phyloP scores from a whole-genome alignment of 1,140 invertebrate species.

The Scaptomyza pallida region DNA sequence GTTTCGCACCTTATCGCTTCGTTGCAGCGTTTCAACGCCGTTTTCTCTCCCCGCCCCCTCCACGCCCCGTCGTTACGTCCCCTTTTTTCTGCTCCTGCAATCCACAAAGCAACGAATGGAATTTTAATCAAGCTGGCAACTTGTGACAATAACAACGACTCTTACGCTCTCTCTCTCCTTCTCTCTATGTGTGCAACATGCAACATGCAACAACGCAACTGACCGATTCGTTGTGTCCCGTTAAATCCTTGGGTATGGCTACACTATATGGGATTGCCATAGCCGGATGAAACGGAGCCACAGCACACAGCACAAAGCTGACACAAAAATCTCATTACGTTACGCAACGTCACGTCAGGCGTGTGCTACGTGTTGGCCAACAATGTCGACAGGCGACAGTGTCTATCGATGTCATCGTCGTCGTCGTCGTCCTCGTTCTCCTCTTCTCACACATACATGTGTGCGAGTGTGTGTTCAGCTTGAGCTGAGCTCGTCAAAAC shows the following conservation, averaged over 20 bases:
- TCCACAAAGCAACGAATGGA: constrained; percentile 15
- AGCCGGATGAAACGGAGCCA: background rate
- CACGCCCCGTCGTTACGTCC: too few species aligned
- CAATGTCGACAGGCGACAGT: constrained; percentile 18
- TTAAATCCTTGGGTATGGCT: constrained; percentile 28
- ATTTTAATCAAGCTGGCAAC: constrained; percentile 40
- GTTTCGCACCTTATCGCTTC: constrained; percentile 3
- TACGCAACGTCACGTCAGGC: constrained; percentile 63
- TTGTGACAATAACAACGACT: constrained; percentile 4
- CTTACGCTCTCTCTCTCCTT: background rate
- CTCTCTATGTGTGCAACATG: background rate
- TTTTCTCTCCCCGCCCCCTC: constrained; percentile 3
- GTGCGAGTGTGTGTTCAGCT: constrained; percentile 10
- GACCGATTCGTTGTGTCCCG: constrained; percentile 22
- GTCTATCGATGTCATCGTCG: constrained; percentile 6
- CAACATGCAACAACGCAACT: constrained; percentile 10
- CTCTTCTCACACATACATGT: background rate
- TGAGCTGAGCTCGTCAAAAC: constrained; percentile 64
- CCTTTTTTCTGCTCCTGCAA: too few species aligned
- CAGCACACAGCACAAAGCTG: constrained; percentile 58
- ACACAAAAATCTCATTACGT: constrained; percentile 75
- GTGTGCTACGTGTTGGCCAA: constrained; percentile 55
- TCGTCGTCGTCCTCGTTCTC: too few species aligned
- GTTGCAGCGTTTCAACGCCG: constrained; percentile 11
- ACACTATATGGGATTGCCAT: background rate